Conservation (phyloP, 2,888 invertebrate species). For the Caenorhabditis drosophilae region DNA sequence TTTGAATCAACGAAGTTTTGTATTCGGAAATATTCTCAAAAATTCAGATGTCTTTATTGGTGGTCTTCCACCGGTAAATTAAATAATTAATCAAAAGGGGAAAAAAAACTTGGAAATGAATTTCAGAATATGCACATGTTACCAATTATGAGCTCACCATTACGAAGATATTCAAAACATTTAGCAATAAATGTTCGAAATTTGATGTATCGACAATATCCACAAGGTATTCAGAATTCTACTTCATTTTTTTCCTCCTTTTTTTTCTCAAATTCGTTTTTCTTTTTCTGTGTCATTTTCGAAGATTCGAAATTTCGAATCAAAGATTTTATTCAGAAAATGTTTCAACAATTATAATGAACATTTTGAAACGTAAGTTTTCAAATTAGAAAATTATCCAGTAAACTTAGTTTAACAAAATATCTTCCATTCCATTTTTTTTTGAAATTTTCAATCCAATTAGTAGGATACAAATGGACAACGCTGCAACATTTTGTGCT, state of each 20-base stretch:
- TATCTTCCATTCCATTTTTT: no score
- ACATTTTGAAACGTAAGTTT: slow-evolving; percentile 27
- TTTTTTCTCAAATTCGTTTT: no score
- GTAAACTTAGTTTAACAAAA: no score
- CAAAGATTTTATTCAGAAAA: not conserved
- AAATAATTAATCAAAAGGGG: not conserved
- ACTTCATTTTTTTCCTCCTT: no score
- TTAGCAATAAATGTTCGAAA: slow-evolving; percentile 83
- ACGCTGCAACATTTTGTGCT: no score
- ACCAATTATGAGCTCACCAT: slow-evolving; percentile 60
- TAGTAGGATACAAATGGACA: no score
- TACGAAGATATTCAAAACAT: slow-evolving; percentile 61
- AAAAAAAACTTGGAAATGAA: not conserved
- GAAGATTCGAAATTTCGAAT: not conserved
- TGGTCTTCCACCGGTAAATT: slow-evolving; percentile 81
- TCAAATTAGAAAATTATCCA: slow-evolving; percentile 7
- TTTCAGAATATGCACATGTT: slow-evolving; percentile 61
- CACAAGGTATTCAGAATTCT: no score
- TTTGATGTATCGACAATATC: slow-evolving; percentile 79
- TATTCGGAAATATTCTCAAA: slow-evolving; percentile 82
- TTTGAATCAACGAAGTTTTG: slow-evolving; percentile 85
- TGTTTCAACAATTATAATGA: slow-evolving; percentile 19
- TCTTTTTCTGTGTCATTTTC: not conserved
- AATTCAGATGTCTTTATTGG: slow-evolving; percentile 94
- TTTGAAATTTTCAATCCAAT: no score